A percentile compares a stretch with the other conserved stretches of the same genome.
Conservation (phyloP, 2,113 vertebrate species). For the Platysteira castanea region DNA sequence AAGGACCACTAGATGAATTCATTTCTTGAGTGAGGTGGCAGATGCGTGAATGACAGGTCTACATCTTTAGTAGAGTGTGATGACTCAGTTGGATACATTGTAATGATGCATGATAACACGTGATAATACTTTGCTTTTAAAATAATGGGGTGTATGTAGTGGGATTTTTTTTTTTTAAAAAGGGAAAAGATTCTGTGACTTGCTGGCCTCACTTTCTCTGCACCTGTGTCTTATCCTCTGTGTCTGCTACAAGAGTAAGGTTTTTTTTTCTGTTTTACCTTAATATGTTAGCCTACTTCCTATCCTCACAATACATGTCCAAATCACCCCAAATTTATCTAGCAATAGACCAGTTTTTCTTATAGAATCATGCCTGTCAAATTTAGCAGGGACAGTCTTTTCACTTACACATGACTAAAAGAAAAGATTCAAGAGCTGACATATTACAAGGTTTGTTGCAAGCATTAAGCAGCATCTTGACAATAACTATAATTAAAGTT, state of each 20-base stretch:
- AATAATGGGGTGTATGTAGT: not conserved
- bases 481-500: conserved; percentile 86
- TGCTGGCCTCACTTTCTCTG: not conserved
- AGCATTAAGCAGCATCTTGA: conserved; percentile 70
- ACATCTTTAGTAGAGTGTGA: not conserved
- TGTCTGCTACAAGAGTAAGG: not conserved
- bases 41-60: not conserved
- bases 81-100: not conserved
- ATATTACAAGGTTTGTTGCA: conserved; percentile 72
- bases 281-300: not conserved
- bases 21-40: not conserved
- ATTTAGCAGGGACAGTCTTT: not conserved
- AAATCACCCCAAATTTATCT: not conserved
- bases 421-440: conserved; percentile 62
- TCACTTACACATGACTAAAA: conserved; percentile 10
- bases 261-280: not conserved
- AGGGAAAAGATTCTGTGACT: not conserved
- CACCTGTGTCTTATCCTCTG: not conserved
- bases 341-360: not conserved
- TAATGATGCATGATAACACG: not conserved
- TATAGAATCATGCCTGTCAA: not conserved
- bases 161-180: not conserved
- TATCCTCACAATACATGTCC: not conserved
- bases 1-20: not conserved
- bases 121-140: not conserved